Evolutionary conservation across 2,797 vertebrate species (phyloP).

Genomic region (Trematomus bernacchii): DNA sequence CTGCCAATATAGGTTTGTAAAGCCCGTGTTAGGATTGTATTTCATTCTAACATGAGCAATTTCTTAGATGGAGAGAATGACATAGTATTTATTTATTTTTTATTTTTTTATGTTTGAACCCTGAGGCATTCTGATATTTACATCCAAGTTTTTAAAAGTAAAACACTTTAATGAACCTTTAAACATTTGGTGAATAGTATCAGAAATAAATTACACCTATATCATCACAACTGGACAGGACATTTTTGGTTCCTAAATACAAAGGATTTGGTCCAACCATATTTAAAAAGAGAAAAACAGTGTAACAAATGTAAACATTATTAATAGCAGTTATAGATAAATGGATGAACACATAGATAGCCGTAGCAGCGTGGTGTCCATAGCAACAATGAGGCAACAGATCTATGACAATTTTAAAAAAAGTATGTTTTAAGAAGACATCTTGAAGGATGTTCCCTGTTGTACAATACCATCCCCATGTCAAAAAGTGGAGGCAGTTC

Average conservation of each 20-base stretch:
- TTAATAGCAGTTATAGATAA: background rate
- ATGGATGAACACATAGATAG: background rate
- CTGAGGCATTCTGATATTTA: background rate
- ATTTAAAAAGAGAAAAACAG: background rate
- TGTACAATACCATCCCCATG: background rate
- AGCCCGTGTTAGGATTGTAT: conserved; percentile 16
- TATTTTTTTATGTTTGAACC: background rate
- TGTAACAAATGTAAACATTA: background rate
- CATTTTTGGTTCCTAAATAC: too few species aligned
- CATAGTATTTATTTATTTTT: background rate
- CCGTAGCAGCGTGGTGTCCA: background rate
- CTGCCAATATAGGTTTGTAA: conserved; percentile 1
- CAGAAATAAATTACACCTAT: background rate
- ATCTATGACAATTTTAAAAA: too few species aligned
- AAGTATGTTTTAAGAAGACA: background rate
- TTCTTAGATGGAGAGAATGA: background rate
- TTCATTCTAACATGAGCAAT: conserved; percentile 9
- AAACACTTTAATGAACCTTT: background rate
- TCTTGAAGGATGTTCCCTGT: background rate
- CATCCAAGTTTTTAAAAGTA: background rate
- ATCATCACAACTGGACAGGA: background rate
- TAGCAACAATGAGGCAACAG: background rate
- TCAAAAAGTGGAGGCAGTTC: background rate
- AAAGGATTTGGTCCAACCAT: background rate
- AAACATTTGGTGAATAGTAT: background rate